Evolutionary conservation across 2,797 vertebrate species (phyloP).

Genomic region (Pelodytes ibericus): DNA sequence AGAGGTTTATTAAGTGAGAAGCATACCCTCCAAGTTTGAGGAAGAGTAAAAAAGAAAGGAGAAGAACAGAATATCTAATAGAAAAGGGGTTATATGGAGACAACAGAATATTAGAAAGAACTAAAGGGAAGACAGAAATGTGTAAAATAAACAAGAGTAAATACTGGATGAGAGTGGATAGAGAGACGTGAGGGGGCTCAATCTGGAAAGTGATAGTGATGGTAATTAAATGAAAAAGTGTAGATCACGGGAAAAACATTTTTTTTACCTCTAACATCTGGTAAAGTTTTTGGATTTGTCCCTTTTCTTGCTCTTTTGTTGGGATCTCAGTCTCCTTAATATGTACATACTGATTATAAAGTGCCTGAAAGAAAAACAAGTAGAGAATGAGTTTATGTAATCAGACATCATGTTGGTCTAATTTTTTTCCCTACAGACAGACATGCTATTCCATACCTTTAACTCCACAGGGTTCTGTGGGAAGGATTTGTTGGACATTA

Average conservation of each 20-base stretch:
- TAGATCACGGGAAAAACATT: neutral
- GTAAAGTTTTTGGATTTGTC: constrained; percentile 87
- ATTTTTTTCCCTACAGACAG: neutral
- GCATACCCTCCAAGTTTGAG: no score
- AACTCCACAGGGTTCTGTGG: constrained; percentile 96
- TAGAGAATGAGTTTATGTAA: neutral
- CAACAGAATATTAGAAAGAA: no score
- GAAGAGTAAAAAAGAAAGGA: neutral
- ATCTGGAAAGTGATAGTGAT: neutral
- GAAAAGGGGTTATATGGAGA: no score
- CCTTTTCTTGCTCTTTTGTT: constrained; percentile 87
- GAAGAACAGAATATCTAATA: neutral
- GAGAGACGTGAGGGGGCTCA: neutral
- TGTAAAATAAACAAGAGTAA: neutral
- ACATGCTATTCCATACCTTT: constrained; percentile 76
- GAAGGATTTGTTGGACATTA: constrained; percentile 95
- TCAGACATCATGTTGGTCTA: neutral
- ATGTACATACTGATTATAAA: constrained; percentile 99
- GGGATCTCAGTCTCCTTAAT: constrained; percentile 98
- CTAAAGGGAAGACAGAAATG: neutral
- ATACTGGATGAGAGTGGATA: no score
- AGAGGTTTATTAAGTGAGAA: neutral
- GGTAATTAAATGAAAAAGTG: neutral
- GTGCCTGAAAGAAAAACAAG: constrained; percentile 77
- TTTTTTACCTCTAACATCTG: constrained; percentile 86